Conservation (phyloP, 2,888 invertebrate species). For the Polydrusus cervinus region DNA sequence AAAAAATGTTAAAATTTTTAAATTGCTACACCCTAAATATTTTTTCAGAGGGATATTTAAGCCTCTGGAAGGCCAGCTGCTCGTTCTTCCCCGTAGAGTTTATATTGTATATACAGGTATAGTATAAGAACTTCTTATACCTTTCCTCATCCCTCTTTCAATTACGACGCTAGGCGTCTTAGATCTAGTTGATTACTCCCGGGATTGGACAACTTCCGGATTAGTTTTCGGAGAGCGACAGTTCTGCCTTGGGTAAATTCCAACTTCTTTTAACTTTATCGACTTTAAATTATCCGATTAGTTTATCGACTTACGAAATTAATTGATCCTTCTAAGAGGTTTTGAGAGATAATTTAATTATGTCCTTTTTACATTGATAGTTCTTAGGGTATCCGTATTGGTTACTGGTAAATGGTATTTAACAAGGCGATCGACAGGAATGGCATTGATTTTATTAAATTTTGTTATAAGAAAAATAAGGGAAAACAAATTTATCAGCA, state of each 20-base stretch:
- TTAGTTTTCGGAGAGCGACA: constrained; percentile 24
- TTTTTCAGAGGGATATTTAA: too few relatives aligned
- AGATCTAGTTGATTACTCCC: background rate
- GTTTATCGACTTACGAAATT: constrained; percentile 4
- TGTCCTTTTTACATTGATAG: background rate
- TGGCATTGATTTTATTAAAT: too few relatives aligned
- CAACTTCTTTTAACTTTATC: constrained; percentile 18
- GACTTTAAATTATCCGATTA: constrained; percentile 19
- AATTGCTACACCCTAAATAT: too few relatives aligned
- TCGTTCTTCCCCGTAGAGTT: too few relatives aligned
- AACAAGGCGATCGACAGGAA: too few relatives aligned
- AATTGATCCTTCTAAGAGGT: background rate
- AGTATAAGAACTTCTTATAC: background rate
- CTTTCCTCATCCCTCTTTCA: constrained; percentile 1
- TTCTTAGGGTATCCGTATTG: background rate
- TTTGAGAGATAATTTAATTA: background rate
- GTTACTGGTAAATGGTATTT: too few relatives aligned
- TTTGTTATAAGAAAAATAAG: too few relatives aligned
- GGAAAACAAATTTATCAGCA: too few relatives aligned
- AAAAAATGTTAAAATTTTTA: too few relatives aligned
- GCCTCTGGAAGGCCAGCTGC: too few relatives aligned
- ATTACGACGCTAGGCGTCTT: constrained; percentile 4
- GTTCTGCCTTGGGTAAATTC: constrained; percentile 12
- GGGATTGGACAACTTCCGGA: constrained; percentile 14
- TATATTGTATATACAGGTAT: too few relatives aligned